These are phyloP conservation scores for Brachylomia viminalis DNA, from an alignment of 2,888 invertebrate genomes.

Conservation along the genomic window DNA sequence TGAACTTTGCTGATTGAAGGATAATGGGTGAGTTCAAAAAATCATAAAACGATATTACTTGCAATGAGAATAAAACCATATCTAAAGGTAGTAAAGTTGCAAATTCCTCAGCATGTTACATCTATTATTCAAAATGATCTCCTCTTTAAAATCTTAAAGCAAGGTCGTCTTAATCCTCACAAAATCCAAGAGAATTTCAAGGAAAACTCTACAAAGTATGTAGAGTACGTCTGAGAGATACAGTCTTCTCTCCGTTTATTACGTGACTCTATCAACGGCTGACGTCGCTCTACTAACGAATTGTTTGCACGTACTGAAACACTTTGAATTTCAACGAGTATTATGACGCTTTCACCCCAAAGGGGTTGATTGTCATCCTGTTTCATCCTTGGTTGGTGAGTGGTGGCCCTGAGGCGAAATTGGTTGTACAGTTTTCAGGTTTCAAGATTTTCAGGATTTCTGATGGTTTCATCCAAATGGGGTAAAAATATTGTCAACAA, in stretches of 20 bases:
- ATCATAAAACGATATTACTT: background rate
- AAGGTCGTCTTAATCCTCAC: background rate
- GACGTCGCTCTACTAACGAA: conserved; percentile 48
- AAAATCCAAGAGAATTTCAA: conserved; percentile 20
- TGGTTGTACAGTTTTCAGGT: background rate
- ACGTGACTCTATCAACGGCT: conserved; percentile 60
- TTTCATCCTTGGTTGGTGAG: background rate
- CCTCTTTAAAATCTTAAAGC: background rate
- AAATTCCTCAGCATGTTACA: background rate
- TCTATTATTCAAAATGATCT: background rate
- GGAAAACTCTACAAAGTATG: conserved; percentile 18
- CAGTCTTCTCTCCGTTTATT: conserved; percentile 46
- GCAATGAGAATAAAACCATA: background rate
- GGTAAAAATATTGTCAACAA: background rate
- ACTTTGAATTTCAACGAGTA: conserved; percentile 47
- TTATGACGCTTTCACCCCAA: conserved; percentile 20
- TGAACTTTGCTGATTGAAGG: background rate
- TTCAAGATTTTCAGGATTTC: background rate
- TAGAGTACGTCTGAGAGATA: conserved; percentile 29
- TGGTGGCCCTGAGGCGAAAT: background rate
- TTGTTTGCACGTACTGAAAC: conserved; percentile 61
- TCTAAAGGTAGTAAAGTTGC: background rate
- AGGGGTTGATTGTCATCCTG: conserved; percentile 17
- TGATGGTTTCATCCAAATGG: background rate
- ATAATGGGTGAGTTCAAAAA: too few relatives aligned